Evolutionary conservation across 2,113 vertebrate genomes (phyloP).

Genomic region (Tragelaphus scriptus): DNA sequence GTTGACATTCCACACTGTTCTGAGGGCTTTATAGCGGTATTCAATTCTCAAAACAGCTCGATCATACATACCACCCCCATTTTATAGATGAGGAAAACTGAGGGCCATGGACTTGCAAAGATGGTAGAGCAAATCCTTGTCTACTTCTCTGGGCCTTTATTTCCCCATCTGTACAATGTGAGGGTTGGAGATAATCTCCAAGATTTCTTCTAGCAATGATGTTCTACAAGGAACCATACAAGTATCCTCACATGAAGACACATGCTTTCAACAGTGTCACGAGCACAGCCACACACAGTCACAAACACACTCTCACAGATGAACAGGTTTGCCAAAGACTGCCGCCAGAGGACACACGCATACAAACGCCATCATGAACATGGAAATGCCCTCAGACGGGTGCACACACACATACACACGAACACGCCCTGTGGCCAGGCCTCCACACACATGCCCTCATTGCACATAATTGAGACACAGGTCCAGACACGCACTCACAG

Average conservation of each 20-base stretch:
- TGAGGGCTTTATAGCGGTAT: neutral
- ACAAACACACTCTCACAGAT: neutral
- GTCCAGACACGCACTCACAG: neutral
- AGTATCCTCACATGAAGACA: neutral
- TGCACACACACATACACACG: neutral
- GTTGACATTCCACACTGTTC: neutral
- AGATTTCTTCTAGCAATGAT: neutral
- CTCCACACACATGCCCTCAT: neutral
- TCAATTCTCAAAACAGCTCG: neutral
- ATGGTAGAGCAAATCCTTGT: neutral
- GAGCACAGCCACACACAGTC: neutral
- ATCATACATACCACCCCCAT: neutral
- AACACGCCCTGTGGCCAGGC: neutral
- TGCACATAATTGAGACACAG: neutral
- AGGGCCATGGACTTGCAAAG: neutral
- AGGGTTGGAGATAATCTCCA: neutral
- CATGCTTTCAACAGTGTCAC: neutral
- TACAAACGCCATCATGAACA: neutral
- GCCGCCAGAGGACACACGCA: neutral
- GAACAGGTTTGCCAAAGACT: neutral
- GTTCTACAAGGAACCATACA: neutral
- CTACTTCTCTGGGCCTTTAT: conserved; percentile 18
- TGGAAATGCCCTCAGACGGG: neutral
- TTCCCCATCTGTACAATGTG: neutral
- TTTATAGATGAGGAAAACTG: conserved; percentile 26